These are phyloP conservation scores for Hyphantria cunea DNA, from an alignment of 1,140 invertebrate species.

Conservation along the genomic window DNA sequence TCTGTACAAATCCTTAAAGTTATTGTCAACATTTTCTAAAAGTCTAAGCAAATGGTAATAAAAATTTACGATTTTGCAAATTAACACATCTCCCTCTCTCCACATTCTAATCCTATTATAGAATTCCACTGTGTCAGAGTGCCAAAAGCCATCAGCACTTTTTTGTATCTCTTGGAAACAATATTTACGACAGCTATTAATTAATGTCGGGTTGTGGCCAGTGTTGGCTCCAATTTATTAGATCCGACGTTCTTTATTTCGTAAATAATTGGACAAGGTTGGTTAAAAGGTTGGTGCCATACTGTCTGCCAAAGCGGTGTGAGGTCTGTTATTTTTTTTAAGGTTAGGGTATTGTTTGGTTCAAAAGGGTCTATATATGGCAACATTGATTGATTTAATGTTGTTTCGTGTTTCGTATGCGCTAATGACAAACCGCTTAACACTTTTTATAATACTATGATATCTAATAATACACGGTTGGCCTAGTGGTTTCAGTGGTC, in stretches of 20 bases:
- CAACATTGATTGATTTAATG: constrained; percentile 14
- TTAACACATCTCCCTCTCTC: constrained; percentile 42
- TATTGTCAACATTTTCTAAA: neutral
- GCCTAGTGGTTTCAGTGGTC: too few relatives aligned
- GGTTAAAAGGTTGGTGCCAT: constrained; percentile 41
- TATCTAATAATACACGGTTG: too few relatives aligned
- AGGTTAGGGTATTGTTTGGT: neutral
- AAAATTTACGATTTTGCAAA: constrained; percentile 31
- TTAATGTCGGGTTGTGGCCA: constrained; percentile 36
- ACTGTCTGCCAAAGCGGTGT: constrained; percentile 44
- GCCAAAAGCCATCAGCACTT: constrained; percentile 30
- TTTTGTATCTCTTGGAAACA: constrained; percentile 38
- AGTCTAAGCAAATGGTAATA: constrained; percentile 5
- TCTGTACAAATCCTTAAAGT: too few relatives aligned
- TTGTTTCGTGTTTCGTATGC: neutral
- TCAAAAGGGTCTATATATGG: neutral
- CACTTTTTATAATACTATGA: too few relatives aligned
- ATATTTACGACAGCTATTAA: constrained; percentile 48
- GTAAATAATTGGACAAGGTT: constrained; percentile 25
- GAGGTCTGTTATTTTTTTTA: constrained; percentile 1
- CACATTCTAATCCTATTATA: constrained; percentile 29
- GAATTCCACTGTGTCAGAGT: constrained; percentile 36
- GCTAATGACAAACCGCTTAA: too few relatives aligned
- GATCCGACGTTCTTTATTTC: constrained; percentile 8
- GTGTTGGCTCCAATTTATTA: constrained; percentile 29